Evolutionary conservation across 2,888 invertebrate species (phyloP), one percentile per base, ranked within the genome.

Genomic region (Syrphus vitripennis): DNA sequence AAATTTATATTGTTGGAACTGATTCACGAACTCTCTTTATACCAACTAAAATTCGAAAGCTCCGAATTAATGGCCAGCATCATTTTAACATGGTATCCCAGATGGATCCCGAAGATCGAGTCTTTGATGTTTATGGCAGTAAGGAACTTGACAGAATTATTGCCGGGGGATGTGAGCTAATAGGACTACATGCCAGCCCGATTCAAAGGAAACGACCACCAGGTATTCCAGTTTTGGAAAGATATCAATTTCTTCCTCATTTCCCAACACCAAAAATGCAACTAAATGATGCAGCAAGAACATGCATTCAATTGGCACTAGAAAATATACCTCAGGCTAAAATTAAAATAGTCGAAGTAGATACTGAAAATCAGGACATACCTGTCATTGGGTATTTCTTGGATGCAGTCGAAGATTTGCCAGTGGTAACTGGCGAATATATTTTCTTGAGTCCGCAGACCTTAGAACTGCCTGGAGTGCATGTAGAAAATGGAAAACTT

Each of bases 161-260:
- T 87, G 94, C 95, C 74, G 97, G 97, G 57, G 97, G 96, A 79
- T 95, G 97, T 1, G 96, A 96, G 92, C 93, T 97, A 6, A 94
- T 95, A 70, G 97, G 97, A 4, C 93, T 97, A 0, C 95, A 95
- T 88, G 96, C 96, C 0, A 96, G 95, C 76, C 94, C 96, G 0
- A 97, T 97, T 48, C 94, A 96, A 0, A 94, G 95, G 88, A 94
- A 94, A 57, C 93, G 95, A 83, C 95, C 95, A 19, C 94, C 96
- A 29, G 95, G 95, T 12, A 93, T 95, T n/a, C 97, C 97, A 2
- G 95, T 96, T 0, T 91, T 97, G 24, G 97, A 97, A 91, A 95
- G 94, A 90, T 96, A 96, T 90, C 93, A 93, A 81, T 97, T 97
- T 90, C 90, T 97, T 9, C 94, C 97, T 0, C 95, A 96, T 91